Evolutionary conservation across 2,888 invertebrate species (phyloP).

Genomic region (Dicycla oo): DNA sequence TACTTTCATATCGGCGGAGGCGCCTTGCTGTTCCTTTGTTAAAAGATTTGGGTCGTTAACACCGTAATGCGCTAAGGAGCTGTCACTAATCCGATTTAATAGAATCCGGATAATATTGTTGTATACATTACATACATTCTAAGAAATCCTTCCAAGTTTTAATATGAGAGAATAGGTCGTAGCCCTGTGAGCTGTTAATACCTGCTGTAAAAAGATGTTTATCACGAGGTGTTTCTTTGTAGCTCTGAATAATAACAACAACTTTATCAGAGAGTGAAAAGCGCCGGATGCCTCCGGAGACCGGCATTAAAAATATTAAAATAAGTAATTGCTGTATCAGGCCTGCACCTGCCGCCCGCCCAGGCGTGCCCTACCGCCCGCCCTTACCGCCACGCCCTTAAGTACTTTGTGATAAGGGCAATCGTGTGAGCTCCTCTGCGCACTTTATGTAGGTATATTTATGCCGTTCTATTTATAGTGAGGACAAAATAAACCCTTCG

Average conservation of each 20-base stretch:
- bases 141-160: slow-evolving; percentile 25
- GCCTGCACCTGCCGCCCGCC: slow-evolving; percentile 83
- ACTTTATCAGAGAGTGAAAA: slow-evolving; percentile 77
- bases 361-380: slow-evolving; percentile 66
- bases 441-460: slow-evolving; percentile 65
- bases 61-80: neutral
- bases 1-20: slow-evolving; percentile 3
- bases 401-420: slow-evolving; percentile 80
- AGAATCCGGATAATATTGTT: too few species aligned
- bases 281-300: slow-evolving; percentile 73
- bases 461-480: slow-evolving; percentile 65
- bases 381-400: slow-evolving; percentile 72
- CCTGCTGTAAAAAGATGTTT: slow-evolving; percentile 50
- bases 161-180: slow-evolving; percentile 24
- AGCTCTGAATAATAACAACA: slow-evolving; percentile 75
- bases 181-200: slow-evolving; percentile 39
- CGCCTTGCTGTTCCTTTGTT: slow-evolving; percentile 7
- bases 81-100: slow-evolving; percentile 1
- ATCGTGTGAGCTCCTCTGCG: slow-evolving; percentile 71
- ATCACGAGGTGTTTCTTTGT: slow-evolving; percentile 64
- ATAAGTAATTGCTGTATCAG: slow-evolving; percentile 87
- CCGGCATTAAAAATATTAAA: slow-evolving; percentile 86
- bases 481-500: slow-evolving; percentile 61
- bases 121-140: too few species aligned
- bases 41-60: slow-evolving; percentile 8